These are phyloP conservation scores for human (Homo sapiens) DNA, from an alignment of 2,113 vertebrate genomes.

Conservation along the genomic window DNA sequence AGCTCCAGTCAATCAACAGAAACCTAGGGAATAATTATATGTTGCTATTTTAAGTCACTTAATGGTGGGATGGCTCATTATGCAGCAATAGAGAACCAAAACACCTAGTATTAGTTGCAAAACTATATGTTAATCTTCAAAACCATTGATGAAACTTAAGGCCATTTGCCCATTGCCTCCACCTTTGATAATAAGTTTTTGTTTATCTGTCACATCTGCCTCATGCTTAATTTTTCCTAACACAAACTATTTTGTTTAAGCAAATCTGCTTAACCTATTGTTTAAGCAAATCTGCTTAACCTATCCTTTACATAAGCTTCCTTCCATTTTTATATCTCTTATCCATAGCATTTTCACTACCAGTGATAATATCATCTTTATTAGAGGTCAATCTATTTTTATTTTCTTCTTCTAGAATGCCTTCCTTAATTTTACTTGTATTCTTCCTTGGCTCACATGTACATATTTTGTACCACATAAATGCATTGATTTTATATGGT, in stretches of 20 bases:
- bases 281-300: neutral
- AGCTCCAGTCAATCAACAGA: neutral
- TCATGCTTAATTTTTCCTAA: neutral
- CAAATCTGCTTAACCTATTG: neutral
- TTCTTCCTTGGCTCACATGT: neutral
- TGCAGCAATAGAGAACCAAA: neutral
- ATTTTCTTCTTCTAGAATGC: neutral
- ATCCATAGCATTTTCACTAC: neutral
- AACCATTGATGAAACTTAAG: neutral
- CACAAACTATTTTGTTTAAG: neutral
- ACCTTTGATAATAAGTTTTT: neutral
- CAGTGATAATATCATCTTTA: neutral
- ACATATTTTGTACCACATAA: neutral
- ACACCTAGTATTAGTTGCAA: neutral
- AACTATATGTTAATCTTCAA: slow-evolving; percentile 1
- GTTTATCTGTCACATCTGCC: neutral
- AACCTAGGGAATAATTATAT: neutral
- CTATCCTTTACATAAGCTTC: neutral
- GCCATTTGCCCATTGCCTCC: neutral
- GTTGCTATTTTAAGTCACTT: neutral
- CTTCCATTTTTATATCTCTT: neutral
- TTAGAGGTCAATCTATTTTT: neutral
- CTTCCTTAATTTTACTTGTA: neutral
- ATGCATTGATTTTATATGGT: neutral
- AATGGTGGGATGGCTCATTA: neutral